Base-by-base conservation (phyloP, 2,888 invertebrate genomes). In the Drosophila neonasuta region DNA sequence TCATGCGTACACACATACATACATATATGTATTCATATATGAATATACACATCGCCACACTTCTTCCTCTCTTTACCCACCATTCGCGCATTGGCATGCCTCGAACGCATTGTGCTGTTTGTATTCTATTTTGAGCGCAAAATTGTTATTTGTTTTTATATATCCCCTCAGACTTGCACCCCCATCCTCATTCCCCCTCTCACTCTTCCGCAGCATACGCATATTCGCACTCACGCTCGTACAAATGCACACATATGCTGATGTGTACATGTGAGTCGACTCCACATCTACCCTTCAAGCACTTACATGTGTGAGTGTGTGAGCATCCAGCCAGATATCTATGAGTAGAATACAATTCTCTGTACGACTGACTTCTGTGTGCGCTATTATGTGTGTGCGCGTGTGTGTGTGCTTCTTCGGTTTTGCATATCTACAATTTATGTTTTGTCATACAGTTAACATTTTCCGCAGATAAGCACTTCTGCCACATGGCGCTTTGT, bases 101-200 rank as follows among this genome's bases (percentile, higher is more conserved):
- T 68, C 62, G 64, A 60, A 57, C 61, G 60, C 64, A 68, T 69
- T 83, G 68, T 80, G 68, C 67, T 83, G 77, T 77, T 80, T 80
- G 77, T 77, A 79, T 80, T 86, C 84, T 84, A 82, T 82, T 82
- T 82, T 79, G 70, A 82, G 86, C 81, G 65, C 71, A 71, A 82
- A 85, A 82, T 79, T 82, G 81, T 86, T 82, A 86, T 86, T 86
- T 82, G 81, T 86, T 86, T 82, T 85, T 77, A 73, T 79, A 79
- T 63, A 67, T 75, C 34, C 63, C 44, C 57, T 6, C 24, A 6
- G 6, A 24, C 48, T 62, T 39, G 3, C 36, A 36, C 57, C 45
- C 48, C 52, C 24, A 24, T 24, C 6, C 24, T 24, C 6, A 24
- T 24, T 24, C 24, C 5, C 24, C 5, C 4, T 24, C 24, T 4